Evolutionary conservation across 1,140 invertebrate genomes (phyloP).

Genomic region (Sesamia nonagrioides): DNA sequence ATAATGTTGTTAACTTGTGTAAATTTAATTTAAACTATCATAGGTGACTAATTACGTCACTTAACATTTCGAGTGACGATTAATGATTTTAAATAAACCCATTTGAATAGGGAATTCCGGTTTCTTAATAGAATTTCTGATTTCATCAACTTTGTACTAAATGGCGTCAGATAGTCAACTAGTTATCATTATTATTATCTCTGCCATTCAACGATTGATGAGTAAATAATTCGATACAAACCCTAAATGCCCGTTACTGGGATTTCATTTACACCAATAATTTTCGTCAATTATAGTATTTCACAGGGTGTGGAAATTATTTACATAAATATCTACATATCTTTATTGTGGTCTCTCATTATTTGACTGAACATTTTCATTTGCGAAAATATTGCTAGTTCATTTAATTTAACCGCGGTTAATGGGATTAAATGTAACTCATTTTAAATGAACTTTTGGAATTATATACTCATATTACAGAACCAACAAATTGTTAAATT

Average conservation of each 20-base stretch:
- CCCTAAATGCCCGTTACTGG: constrained; percentile 55
- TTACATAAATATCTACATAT: constrained; percentile 75
- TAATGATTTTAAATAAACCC: too few species aligned
- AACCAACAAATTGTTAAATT: constrained; percentile 44
- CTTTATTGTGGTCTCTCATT: constrained; percentile 65
- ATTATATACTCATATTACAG: constrained; percentile 44
- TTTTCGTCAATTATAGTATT: constrained; percentile 82
- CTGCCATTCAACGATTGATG: constrained; percentile 52
- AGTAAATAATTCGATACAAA: constrained; percentile 47
- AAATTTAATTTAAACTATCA: too few species aligned
- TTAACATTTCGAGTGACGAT: too few species aligned
- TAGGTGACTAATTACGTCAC: too few species aligned
- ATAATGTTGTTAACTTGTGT: too few species aligned
- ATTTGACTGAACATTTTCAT: constrained; percentile 40
- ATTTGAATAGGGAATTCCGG: too few species aligned
- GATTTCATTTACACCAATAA: constrained; percentile 78
- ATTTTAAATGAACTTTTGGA: constrained; percentile 43
- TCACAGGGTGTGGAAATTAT: constrained; percentile 81
- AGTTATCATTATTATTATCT: background rate
- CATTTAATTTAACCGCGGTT: constrained; percentile 40
- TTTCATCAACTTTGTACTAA: background rate
- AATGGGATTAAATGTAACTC: constrained; percentile 42
- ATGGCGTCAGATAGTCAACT: background rate
- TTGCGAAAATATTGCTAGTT: constrained; percentile 21
- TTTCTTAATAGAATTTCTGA: too few species aligned